These are phyloP conservation scores for Campoplex nolae DNA, from an alignment of 2,888 invertebrate genomes.

Conservation along the genomic window DNA sequence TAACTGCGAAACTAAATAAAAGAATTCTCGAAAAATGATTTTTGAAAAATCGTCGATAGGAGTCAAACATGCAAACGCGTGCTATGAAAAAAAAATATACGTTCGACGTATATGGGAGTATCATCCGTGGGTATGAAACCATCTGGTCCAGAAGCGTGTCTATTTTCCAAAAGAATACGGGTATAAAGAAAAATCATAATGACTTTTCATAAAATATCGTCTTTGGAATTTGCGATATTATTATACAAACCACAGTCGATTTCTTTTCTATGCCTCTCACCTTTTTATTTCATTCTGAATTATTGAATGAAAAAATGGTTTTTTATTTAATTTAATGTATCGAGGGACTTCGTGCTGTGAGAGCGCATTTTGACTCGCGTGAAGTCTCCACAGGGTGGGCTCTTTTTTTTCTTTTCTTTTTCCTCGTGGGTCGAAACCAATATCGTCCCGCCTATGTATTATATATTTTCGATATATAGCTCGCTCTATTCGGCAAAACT, in stretches of 20 bases:
- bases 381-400: constrained; percentile 64
- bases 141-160: constrained; percentile 18
- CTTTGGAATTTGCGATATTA: constrained; percentile 21
- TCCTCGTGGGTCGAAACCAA: constrained; percentile 8
- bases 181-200: constrained; percentile 20
- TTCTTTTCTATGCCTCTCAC: constrained; percentile 2
- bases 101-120: background rate
- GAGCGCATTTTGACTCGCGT: constrained; percentile 48
- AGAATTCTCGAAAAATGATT: background rate
- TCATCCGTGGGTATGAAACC: background rate
- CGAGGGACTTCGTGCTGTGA: constrained; percentile 59
- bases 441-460: constrained; percentile 43
- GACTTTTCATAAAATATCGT: constrained; percentile 11
- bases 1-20: background rate
- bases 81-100: background rate
- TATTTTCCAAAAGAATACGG: constrained; percentile 5
- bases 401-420: constrained; percentile 38
- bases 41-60: too few relatives aligned
- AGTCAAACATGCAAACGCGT: background rate
- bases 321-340: constrained; percentile 59
- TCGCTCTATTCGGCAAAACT: constrained; percentile 45
- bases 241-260: constrained; percentile 28
- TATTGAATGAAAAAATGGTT: constrained; percentile 50
- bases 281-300: background rate
- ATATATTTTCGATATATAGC: constrained; percentile 29